Evolutionary conservation across 1,140 invertebrate genomes (phyloP), one percentile per base, ranked within the genome.

Genomic region (Drosophila arizonae): DNA sequence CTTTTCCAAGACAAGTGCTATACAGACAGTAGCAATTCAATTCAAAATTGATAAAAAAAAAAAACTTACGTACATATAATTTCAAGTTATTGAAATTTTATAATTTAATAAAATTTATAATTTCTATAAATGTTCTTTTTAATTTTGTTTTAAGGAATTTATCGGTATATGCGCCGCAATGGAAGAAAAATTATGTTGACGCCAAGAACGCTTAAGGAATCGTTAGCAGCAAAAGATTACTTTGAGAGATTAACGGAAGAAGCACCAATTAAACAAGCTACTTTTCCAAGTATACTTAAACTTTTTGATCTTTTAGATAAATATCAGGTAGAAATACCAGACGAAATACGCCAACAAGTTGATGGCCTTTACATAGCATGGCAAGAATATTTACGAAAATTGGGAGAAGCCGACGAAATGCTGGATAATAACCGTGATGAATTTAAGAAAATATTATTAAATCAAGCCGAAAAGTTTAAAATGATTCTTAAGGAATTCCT

Each of bases 401-500:
- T 88, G 28, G 58, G 33, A 4, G 76, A 85, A 15, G 78, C 81
- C 9, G 76, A 79, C 26, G 84, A 84, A 30, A 81, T 85, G 76
- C 46, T 85, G 1, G 80, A 84, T 21, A 85, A 81, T 41, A 81
- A 77, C 15, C 74, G 76, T 0, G 84, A 84, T 50, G 78, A 85
- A 51, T 85, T 88, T 55, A 85, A 88, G 48, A 75, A 73, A 45
- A 62, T 60, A 15, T 46, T 88, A 8, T 43, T 85, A 21, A 46
- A 69, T 21, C 78, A 88, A 41, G 73, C 81, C 9, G 79, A 85
- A 39, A 81, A 85, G 54, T 85, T 88, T 62, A 78, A 77, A 39
- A 62, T 69, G 9, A 75, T 77, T 5, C 72, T 88, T 33, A 88
- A 81, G 55, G 81, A 79, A 54, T 79, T 88, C 57, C 28, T 80